These are phyloP conservation scores for Drosophila tanythrix DNA, from an alignment of 2,888 invertebrate genomes.

Conservation along the genomic window DNA sequence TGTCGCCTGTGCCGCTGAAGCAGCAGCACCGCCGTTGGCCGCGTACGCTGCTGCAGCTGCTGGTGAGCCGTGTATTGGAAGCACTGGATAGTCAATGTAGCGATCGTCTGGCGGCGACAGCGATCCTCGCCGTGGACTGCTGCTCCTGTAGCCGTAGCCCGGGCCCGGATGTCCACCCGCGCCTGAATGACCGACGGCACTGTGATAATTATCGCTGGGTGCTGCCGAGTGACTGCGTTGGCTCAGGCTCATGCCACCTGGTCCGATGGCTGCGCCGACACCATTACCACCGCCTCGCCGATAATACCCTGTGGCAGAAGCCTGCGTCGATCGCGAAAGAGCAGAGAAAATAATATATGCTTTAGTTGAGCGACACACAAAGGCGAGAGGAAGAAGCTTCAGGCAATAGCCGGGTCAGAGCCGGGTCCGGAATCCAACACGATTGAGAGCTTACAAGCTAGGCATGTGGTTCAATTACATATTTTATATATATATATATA, in stretches of 20 bases:
- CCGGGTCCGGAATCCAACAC: conserved; percentile 18
- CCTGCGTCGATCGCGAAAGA: conserved; percentile 47
- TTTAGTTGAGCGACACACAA: conserved; percentile 19
- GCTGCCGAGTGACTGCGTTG: conserved; percentile 95
- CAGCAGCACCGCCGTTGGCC: conserved; percentile 40
- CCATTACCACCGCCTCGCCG: conserved; percentile 83
- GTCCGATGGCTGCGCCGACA: conserved; percentile 82
- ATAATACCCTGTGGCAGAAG: conserved; percentile 83
- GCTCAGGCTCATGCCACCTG: conserved; percentile 84
- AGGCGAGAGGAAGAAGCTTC: conserved; percentile 4
- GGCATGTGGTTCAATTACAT: conserved; percentile 3
- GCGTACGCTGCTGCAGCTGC: conserved; percentile 60
- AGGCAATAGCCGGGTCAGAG: conserved; percentile 20
- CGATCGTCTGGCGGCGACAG: conserved; percentile 85
- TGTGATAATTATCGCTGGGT: conserved; percentile 86
- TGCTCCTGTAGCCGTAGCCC: conserved; percentile 87
- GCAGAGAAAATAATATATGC: conserved; percentile 16
- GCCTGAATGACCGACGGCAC: conserved; percentile 47
- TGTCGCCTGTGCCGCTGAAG: conserved; percentile 73
- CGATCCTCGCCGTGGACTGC: conserved; percentile 90
- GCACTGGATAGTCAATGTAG: conserved; percentile 85
- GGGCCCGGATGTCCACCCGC: conserved; percentile 48
- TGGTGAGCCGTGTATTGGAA: conserved; percentile 83
- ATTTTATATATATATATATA: neutral
- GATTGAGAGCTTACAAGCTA: conserved; percentile 31